These are phyloP conservation scores for Drosophila fungiperda DNA, from an alignment of 2,888 invertebrate species.

Conservation along the genomic window DNA sequence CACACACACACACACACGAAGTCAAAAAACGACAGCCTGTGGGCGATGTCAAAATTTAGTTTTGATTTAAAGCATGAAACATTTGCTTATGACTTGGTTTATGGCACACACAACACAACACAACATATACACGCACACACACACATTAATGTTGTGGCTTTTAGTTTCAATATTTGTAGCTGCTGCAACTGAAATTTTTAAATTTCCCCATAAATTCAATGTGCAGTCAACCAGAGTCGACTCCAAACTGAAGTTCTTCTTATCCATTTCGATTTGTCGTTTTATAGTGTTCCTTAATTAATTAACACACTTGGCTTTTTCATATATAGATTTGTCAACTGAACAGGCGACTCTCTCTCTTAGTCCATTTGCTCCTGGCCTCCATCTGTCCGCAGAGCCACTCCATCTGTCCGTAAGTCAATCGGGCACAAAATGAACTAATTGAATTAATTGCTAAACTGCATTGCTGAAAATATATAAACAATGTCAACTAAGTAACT, in stretches of 20 bases:
- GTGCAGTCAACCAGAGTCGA: neutral
- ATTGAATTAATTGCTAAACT: conserved; percentile 67
- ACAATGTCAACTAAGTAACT: conserved; percentile 42
- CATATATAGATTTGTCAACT: conserved; percentile 30
- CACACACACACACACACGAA: neutral
- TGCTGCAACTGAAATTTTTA: neutral
- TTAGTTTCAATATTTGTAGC: neutral
- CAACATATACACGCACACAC: neutral
- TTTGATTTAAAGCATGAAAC: conserved; percentile 39
- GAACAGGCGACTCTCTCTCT: neutral
- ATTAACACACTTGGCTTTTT: conserved; percentile 51
- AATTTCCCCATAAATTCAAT: neutral
- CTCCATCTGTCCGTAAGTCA: neutral
- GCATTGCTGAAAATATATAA: conserved; percentile 59
- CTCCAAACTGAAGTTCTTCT: neutral
- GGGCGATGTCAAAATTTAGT: conserved; percentile 19
- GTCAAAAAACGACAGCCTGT: conserved; percentile 11
- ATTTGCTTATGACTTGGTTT: conserved; percentile 40
- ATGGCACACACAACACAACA: conserved; percentile 13
- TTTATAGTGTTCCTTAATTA: conserved; percentile 33
- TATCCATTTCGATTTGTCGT: neutral
- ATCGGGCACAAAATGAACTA: conserved; percentile 62
- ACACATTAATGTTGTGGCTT: neutral
- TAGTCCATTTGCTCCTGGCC: no score
- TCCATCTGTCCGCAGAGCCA: neutral